phyloP scores from a whole-genome alignment of 2,888 invertebrate species.

The Machimus atricapillus region DNA sequence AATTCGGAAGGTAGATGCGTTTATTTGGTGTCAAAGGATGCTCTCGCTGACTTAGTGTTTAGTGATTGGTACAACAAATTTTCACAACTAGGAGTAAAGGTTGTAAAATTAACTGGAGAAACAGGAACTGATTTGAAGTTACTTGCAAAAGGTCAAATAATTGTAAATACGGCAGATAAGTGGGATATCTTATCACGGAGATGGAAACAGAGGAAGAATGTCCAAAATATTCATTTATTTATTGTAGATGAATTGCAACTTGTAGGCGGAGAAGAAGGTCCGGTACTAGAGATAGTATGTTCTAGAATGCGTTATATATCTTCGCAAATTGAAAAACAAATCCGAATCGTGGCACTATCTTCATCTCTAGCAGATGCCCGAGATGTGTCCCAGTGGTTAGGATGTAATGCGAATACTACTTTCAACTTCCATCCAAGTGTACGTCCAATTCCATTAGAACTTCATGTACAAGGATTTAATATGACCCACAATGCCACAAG shows the following conservation, averaged over 20 bases:
- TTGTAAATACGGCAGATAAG: slow-evolving; percentile 95
- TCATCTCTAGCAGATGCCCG: slow-evolving; percentile 94
- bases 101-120: slow-evolving; percentile 93
- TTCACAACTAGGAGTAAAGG: slow-evolving; percentile 79
- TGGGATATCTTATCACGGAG: slow-evolving; percentile 98
- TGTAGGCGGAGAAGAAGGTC: slow-evolving; percentile 88
- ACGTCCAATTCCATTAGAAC: slow-evolving; percentile 90
- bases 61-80: slow-evolving; percentile 93
- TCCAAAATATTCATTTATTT: slow-evolving; percentile 95
- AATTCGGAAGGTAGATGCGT: slow-evolving; percentile 85
- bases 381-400: slow-evolving; percentile 96
- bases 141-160: slow-evolving; percentile 91
- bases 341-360: slow-evolving; percentile 92
- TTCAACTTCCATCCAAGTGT: slow-evolving; percentile 99
- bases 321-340: slow-evolving; percentile 88
- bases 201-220: slow-evolving; percentile 99
- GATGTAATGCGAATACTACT: slow-evolving; percentile 89
- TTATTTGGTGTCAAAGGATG: slow-evolving; percentile 91
- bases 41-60: slow-evolving; percentile 87
- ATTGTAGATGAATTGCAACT: slow-evolving; percentile 96
- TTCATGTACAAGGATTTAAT: slow-evolving; percentile 97
- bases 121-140: slow-evolving; percentile 96
- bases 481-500: slow-evolving; percentile 97
- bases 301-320: slow-evolving; percentile 95
- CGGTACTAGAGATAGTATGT: slow-evolving; percentile 92